Percentiles rank a stretch among this genome's conserved stretches.
Conservation (phyloP, 2,113 vertebrate genomes). For the Chaetops frenatus region DNA sequence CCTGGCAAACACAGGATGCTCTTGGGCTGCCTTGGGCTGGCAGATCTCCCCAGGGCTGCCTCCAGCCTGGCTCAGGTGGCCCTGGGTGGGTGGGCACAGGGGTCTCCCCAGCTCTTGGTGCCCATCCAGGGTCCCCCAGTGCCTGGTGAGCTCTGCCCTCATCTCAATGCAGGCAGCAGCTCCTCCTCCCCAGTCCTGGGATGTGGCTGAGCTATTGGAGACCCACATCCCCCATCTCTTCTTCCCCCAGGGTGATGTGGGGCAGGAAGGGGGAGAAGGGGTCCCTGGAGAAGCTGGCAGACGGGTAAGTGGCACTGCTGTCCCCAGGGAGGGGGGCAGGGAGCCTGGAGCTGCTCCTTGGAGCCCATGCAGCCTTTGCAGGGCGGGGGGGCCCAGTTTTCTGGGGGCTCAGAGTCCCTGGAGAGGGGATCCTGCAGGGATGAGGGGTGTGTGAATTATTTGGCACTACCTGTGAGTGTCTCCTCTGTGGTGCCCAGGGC, state of each 20-base stretch:
- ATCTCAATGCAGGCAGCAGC: not conserved
- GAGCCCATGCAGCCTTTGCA: rapidly evolving
- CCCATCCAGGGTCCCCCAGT: not conserved
- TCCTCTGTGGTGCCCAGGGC: conserved; percentile 64
- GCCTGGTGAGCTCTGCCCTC: not conserved
- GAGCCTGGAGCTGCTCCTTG: not conserved
- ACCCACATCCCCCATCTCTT: not conserved
- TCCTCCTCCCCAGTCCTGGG: not conserved
- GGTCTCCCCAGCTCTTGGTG: not conserved
- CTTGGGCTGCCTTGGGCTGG: not conserved
- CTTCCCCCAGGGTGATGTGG: conserved; percentile 70
- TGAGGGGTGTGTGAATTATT: rapidly evolving
- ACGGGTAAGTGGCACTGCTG: conserved; percentile 61
- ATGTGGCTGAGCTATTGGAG: not conserved
- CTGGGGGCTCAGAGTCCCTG: not conserved
- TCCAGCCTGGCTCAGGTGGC: not conserved
- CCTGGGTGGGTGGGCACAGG: not conserved
- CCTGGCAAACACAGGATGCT: not conserved
- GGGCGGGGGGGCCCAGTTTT: rapidly evolving
- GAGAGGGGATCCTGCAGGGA: not conserved
- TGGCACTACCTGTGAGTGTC: not conserved
- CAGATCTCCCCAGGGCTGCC: not conserved
- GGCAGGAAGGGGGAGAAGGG: conserved; percentile 67
- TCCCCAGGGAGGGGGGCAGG: not conserved
- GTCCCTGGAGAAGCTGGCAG: conserved; percentile 70